These are phyloP conservation scores for Eulemur macaco DNA, from an alignment of 2,113 vertebrate genomes.

Conservation along the genomic window DNA sequence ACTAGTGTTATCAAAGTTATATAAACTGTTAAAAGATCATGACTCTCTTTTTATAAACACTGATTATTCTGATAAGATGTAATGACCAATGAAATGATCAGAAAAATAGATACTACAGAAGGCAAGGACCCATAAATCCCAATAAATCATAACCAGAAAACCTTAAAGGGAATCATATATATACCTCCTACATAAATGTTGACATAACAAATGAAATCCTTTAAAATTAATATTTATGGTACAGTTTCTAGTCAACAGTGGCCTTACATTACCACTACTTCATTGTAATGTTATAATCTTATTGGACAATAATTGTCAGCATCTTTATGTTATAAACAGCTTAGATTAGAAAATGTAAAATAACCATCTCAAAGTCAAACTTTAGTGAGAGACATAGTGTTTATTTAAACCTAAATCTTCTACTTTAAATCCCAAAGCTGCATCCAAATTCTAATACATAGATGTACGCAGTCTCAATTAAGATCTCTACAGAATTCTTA, in stretches of 20 bases:
- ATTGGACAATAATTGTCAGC: neutral
- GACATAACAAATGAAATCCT: neutral
- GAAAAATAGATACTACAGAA: neutral
- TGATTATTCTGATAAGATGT: neutral
- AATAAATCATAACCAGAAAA: neutral
- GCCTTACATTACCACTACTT: neutral
- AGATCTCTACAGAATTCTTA: neutral
- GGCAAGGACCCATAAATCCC: neutral
- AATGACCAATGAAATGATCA: neutral
- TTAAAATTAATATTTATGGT: neutral
- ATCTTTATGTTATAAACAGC: neutral
- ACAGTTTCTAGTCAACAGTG: neutral
- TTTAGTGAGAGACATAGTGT: neutral
- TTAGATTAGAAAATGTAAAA: neutral
- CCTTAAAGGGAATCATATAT: neutral
- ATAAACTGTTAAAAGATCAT: neutral
- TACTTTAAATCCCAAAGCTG: neutral
- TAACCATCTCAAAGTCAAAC: neutral
- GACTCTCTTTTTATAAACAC: neutral
- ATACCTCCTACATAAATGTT: neutral
- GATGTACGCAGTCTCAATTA: neutral
- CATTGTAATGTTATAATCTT: neutral
- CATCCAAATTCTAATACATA: neutral
- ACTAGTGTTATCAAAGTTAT: neutral
- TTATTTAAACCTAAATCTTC: neutral